phyloP scores from a whole-genome alignment of 2,797 vertebrate genomes.

The Sandelia bainsii region DNA sequence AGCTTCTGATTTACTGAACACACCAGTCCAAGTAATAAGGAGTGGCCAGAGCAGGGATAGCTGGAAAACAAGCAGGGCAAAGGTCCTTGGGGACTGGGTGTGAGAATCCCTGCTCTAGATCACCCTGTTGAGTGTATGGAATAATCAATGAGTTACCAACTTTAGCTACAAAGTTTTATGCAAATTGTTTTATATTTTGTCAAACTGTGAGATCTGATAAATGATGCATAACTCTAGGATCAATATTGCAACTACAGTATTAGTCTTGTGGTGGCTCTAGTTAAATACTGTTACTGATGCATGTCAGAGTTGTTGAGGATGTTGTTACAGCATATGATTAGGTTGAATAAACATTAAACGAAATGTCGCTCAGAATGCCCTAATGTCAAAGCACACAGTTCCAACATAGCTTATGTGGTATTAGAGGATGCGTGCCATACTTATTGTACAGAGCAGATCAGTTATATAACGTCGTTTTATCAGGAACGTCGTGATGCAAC shows the following conservation, averaged over 20 bases:
- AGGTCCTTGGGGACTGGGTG: no score
- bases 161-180: no score
- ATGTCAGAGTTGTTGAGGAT: background rate
- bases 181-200: no score
- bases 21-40: no score
- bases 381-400: background rate
- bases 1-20: no score
- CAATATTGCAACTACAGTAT: background rate
- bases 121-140: background rate
- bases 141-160: background rate
- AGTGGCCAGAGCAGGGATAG: no score
- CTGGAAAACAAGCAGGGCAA: no score
- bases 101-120: no score
- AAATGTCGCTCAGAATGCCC: background rate
- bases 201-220: no score
- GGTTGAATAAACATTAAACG: conserved; percentile 7
- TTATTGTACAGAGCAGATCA: background rate
- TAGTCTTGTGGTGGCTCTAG: background rate
- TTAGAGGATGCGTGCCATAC: conserved; percentile 4
- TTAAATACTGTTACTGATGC: background rate
- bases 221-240: background rate
- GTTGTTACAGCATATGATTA: conserved; percentile 3
- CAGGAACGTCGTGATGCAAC: background rate
- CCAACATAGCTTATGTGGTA: background rate
- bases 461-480: conserved; percentile 26